These are phyloP conservation scores for Sinonovacula constricta DNA, from an alignment of 1,140 invertebrate genomes.

Conservation along the genomic window DNA sequence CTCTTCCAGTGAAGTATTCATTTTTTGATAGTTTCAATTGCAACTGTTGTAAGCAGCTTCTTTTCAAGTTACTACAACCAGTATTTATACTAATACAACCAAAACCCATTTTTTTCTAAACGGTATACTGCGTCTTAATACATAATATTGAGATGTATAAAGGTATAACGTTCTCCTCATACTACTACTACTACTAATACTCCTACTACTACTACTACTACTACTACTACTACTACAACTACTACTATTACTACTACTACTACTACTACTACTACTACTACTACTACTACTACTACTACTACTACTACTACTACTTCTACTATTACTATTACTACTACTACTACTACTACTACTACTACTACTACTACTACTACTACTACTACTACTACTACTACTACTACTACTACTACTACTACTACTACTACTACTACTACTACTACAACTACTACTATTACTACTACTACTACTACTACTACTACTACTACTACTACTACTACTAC, in stretches of 20 bases:
- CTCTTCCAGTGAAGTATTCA: no score
- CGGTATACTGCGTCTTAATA: no score
- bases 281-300: conserved; percentile 4
- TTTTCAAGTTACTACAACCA: no score
- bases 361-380: background rate
- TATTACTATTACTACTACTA: conserved; percentile 4
- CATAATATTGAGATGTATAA: no score
- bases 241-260: conserved; percentile 1
- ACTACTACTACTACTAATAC: no score
- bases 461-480: conserved; percentile 26
- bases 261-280: background rate
- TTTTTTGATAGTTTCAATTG: no score
- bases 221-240: conserved; percentile 1
- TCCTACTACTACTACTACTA: conserved; percentile 4
- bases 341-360: background rate
- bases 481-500: conserved; percentile 26
- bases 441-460: conserved; percentile 12
- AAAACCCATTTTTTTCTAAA: no score
- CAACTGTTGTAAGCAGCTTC: no score
- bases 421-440: conserved; percentile 26
- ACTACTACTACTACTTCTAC: background rate
- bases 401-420: conserved; percentile 26
- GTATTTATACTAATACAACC: no score
- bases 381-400: conserved; percentile 27
- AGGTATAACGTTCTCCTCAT: no score